phyloP scores from a whole-genome alignment of 2,797 vertebrate species.

The Amblyraja radiata region DNA sequence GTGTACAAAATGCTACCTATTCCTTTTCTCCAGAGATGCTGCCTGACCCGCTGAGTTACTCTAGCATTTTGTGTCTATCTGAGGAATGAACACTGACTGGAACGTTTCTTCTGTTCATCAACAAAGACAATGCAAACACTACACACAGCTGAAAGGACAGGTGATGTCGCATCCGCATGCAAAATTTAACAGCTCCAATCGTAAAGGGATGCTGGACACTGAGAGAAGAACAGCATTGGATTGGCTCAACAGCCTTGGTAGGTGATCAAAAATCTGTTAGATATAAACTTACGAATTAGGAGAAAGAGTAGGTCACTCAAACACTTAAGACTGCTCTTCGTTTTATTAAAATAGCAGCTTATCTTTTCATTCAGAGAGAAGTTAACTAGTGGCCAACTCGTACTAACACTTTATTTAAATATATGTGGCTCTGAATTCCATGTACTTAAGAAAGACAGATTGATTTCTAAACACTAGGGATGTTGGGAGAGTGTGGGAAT shows the following conservation, averaged over 20 bases:
- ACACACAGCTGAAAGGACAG: neutral
- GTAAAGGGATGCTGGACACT: neutral
- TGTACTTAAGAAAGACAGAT: too few species aligned
- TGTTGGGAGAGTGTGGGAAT: too few species aligned
- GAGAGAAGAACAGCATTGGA: neutral
- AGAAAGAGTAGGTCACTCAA: too few species aligned
- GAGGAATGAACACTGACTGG: neutral
- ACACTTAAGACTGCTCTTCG: too few species aligned
- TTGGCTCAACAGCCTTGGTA: neutral
- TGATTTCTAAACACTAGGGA: too few species aligned
- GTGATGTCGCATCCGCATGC: neutral
- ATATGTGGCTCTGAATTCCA: neutral
- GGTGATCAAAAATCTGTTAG: neutral
- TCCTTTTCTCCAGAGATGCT: too few species aligned
- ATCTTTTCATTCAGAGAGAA: neutral
- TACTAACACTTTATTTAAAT: neutral
- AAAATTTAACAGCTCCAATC: neutral
- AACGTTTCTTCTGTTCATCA: neutral
- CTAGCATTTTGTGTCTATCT: neutral
- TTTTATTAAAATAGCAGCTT: too few species aligned
- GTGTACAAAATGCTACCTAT: too few species aligned
- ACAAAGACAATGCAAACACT: neutral
- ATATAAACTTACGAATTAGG: too few species aligned
- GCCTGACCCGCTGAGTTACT: too few species aligned
- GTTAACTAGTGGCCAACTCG: too few species aligned